A percentile compares a stretch with the other conserved stretches of the same genome.
Evolutionary conservation across 2,797 vertebrate species (phyloP).

Genomic region (Phalanger gymnotis): DNA sequence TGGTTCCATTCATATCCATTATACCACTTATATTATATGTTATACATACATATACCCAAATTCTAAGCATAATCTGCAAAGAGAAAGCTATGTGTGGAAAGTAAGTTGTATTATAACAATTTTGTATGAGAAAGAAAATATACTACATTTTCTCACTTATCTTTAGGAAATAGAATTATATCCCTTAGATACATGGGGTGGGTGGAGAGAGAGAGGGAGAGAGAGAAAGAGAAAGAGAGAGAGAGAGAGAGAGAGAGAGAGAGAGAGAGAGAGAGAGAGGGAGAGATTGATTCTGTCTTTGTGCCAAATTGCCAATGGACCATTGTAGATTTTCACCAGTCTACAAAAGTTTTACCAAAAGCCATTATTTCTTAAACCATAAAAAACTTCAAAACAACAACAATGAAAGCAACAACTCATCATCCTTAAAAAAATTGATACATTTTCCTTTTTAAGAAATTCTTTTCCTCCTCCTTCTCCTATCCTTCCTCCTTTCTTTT

Average conservation of each 20-base stretch:
- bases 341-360: not conserved
- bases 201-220: not conserved
- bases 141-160: not conserved
- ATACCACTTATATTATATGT: not conserved
- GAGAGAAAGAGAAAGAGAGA: not conserved
- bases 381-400: not conserved
- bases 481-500: not conserved
- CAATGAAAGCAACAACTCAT: not conserved
- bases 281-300: not conserved
- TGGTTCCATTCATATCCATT: constrained; percentile 34
- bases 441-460: not conserved
- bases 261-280: not conserved
- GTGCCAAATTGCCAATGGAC: not conserved
- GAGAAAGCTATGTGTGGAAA: not conserved
- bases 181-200: not conserved
- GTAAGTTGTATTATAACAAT: not conserved
- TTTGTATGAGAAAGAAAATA: not conserved
- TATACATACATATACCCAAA: not conserved
- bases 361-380: not conserved
- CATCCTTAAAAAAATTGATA: not conserved
- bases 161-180: not conserved
- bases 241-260: not conserved
- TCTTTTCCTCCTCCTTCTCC: not conserved
- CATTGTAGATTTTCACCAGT: not conserved
- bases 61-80: not conserved